Evolutionary conservation across 2,888 invertebrate genomes (phyloP).

Genomic region (Clistopyga incitator): DNA sequence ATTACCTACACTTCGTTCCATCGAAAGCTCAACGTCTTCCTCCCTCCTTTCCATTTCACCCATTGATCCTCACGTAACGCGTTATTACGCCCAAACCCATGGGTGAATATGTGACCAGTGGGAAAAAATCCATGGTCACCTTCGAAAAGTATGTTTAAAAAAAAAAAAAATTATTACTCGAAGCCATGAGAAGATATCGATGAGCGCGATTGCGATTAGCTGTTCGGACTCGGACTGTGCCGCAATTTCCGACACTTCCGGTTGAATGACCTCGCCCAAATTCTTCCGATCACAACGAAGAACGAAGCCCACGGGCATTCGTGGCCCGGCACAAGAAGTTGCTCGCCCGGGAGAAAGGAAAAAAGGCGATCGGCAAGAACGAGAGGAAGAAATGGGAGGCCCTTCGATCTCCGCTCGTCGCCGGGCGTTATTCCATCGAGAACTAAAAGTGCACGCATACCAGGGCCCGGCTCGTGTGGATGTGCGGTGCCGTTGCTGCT

Average conservation of each 20-base stretch:
- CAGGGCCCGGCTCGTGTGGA: conserved; percentile 8
- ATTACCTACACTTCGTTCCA: conserved; percentile 65
- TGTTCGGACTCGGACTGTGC: not conserved
- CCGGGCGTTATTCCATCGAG: conserved; percentile 74
- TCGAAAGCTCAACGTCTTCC: conserved; percentile 21
- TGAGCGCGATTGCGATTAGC: not conserved
- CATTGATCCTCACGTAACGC: conserved; percentile 3
- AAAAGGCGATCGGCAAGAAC: conserved; percentile 25
- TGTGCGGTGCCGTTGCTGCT: conserved; percentile 57
- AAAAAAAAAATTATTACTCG: no score
- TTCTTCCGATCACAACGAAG: conserved; percentile 59
- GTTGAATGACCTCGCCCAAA: conserved; percentile 67
- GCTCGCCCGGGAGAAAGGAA: conserved; percentile 11
- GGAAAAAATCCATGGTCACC: no score
- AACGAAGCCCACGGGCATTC: not conserved
- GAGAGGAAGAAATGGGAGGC: conserved; percentile 45
- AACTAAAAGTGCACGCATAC: conserved; percentile 55
- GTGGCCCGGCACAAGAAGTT: not conserved
- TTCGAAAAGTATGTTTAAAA: no score
- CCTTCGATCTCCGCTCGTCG: conserved; percentile 23
- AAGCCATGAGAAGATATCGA: no score
- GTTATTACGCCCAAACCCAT: conserved; percentile 2
- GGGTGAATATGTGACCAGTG: conserved; percentile 11
- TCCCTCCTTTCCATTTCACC: not conserved
- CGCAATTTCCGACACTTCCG: conserved; percentile 58